Conservation (phyloP, 1,140 invertebrate species). For the Drosophila saltans region DNA sequence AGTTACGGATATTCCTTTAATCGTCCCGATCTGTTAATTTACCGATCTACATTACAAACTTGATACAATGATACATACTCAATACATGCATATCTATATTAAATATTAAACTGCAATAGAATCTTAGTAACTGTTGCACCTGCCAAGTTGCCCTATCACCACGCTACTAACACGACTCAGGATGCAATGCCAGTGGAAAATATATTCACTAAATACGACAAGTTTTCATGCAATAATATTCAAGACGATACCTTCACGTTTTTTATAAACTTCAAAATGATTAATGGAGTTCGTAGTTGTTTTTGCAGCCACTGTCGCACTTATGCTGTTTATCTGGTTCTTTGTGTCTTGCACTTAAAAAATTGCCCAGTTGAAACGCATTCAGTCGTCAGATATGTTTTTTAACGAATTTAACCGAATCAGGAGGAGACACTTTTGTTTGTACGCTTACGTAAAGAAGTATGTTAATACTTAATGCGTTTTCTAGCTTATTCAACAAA, state of each 20-base stretch:
- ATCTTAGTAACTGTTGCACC: constrained; percentile 54
- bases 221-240: neutral
- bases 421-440: too few species aligned
- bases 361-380: constrained; percentile 44
- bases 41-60: neutral
- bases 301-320: constrained; percentile 64
- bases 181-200: too few species aligned
- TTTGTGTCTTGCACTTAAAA: constrained; percentile 67
- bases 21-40: too few species aligned
- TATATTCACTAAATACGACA: neutral
- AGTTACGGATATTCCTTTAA: too few species aligned
- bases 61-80: too few species aligned
- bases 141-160: constrained; percentile 59
- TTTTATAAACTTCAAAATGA: too few species aligned
- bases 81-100: constrained; percentile 6
- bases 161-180: neutral
- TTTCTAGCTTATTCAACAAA: too few species aligned
- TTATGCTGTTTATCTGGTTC: constrained; percentile 69
- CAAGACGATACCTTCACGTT: too few species aligned
- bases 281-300: constrained; percentile 24
- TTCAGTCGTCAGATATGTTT: too few species aligned
- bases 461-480: neutral
- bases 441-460: too few species aligned
- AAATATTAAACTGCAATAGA: constrained; percentile 31
- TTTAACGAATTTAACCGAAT: too few species aligned